Percentiles rank a stretch among this genome's conserved stretches.
Conservation (phyloP, 2,113 vertebrate species). For the Clupea harengus region DNA sequence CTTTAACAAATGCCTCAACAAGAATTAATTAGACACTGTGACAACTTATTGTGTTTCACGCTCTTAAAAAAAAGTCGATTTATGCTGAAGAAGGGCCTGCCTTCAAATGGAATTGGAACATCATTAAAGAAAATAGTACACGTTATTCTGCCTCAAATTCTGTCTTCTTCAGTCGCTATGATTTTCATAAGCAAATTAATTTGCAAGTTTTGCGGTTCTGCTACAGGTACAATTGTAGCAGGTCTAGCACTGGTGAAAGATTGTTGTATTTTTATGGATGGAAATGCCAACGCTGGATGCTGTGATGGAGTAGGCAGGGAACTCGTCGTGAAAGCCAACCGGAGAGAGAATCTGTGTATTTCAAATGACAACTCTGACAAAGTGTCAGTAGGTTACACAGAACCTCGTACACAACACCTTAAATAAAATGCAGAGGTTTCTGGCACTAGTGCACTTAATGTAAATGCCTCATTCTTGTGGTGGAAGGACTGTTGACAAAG, state of each 20-base stretch:
- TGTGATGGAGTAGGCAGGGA: no score
- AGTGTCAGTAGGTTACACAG: no score
- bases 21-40: slow-evolving; percentile 3
- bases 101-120: neutral
- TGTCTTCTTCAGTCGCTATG: neutral
- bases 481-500: no score
- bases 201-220: neutral
- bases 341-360: no score
- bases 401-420: no score
- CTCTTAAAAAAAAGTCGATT: neutral
- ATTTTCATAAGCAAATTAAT: neutral
- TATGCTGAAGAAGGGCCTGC: neutral
- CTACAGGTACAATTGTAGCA: neutral
- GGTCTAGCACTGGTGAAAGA: neutral
- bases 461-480: no score
- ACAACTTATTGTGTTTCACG: neutral
- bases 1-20: neutral
- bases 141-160: neutral
- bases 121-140: neutral
- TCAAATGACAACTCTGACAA: no score
- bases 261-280: no score
- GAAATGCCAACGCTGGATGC: no score
- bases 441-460: no score
- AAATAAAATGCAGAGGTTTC: no score
- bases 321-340: no score